Base-by-base conservation (phyloP, 1,140 invertebrate species). In the Choristoneura fumiferana region DNA sequence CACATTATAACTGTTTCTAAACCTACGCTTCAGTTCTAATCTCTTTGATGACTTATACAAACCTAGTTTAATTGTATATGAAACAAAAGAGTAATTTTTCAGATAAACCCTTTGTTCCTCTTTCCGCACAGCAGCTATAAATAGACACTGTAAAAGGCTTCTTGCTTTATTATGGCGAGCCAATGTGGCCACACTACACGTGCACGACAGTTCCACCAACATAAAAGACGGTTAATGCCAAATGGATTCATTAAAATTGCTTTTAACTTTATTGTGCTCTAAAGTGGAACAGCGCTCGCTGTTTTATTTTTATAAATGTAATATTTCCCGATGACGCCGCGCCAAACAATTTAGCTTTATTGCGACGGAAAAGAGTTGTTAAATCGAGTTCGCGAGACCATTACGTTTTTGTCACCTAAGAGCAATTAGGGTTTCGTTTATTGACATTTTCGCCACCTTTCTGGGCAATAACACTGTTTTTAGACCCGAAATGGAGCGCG, bases 1-100 rank as follows among this genome's bases (percentile, higher is more conserved):
- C n/a, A n/a, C 63, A 73, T 70, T 66, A 72, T 69, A 69, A 70
- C 66, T 67, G 73, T 69, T 72, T 70, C 72, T 63, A 70, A 67
- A 55, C 70, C 72, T 72, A 75, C 59, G 69, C 58, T 17, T 36
- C 22, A 40, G 57, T 56, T 54, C 53, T 62, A 10, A 63, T 33
- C 17, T 8, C 22, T 2, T 29, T 29, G 22, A 65, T 54, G 57
- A 63, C 29, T 61, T 67, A 56, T 43, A 18, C 13, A 39, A 62
- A 60, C 57, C 60, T 39, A 63, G 63, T 71, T 63, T 64, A 60
- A 57, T 65, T 54, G 13, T 38, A 38, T 4, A 38, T 38, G 37
- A 38, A 43, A 43, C 40, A 43, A 45, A 45, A 10, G 13, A 45
- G 17, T 15, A 8, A 45, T 17, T 45, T 45, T 45, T n/a, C 18